Base-by-base conservation (phyloP, 2,113 vertebrate species). In the Aplodontia rufa region DNA sequence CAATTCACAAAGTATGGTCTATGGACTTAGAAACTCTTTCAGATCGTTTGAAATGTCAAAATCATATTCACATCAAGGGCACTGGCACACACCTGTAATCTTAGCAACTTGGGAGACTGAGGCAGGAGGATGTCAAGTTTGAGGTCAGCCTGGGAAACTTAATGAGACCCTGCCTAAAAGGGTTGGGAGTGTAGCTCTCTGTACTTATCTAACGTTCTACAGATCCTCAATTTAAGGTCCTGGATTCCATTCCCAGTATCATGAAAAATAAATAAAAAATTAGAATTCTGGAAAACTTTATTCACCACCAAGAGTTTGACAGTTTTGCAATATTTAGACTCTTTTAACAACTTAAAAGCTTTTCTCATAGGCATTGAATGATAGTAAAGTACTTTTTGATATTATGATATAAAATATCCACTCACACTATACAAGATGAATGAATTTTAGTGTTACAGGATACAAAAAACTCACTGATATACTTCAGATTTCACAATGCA, bases 271-370 rank as follows among this genome's bases (percentile, higher is more conserved):
- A 35, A n/a, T 66, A 66, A 66, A 81, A 92, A 80, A 69, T 85
- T n/a, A 51, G 16, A 37, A 96, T 92, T 87, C 66, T 72, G 32
- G 51, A 71, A 90, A 96, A 92, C 60, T 87, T 68, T 81, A 89
- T 76, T 94, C 22, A 40, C 8, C n/a, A 80, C 22, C 51, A 53
- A 11, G 2, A 64, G 35, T 22, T 51, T 82, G 35, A 51, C 20
- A 2, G 20, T 90, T 90, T 95, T 78, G 45, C 47, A 96, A 49
- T 74, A 93, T 72, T 60, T 32, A 71, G n/a, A 75, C 30, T 90
- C 86, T 80, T n/a, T n/a, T 51, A 96, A 47, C 53, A 81, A 58
- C 3, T 45, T 82, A 74, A 86, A 72, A 47, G 32, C 20, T 86
- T 90, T 64, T 71, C 81, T 85, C 32, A 55, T 72, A 40, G 0